Evolutionary conservation across 2,113 vertebrate species (phyloP).

Genomic region (Nansenia antarctica): DNA sequence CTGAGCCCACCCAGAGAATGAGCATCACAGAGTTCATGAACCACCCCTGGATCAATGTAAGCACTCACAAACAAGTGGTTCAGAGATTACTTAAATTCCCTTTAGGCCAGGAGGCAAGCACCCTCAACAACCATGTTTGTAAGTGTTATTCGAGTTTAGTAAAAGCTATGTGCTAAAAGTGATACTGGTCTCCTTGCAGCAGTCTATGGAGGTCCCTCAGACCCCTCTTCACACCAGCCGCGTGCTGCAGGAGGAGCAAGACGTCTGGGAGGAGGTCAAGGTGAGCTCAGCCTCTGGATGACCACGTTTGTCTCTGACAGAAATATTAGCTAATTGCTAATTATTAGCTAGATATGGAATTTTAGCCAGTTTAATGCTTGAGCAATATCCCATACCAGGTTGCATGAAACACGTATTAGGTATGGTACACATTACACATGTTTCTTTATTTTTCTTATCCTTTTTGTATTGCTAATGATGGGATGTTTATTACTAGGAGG

Average conservation of each 20-base stretch:
- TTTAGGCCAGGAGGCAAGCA: not conserved
- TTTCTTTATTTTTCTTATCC: not conserved
- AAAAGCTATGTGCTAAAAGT: not conserved
- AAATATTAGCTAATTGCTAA: no score
- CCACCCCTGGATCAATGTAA: constrained; percentile 88
- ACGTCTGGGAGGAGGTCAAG: constrained; percentile 89
- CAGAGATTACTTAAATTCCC: not conserved
- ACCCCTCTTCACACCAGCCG: constrained; percentile 87
- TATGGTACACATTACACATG: not conserved
- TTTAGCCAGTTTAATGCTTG: no score
- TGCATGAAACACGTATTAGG: not conserved
- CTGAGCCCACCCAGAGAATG: constrained; percentile 87
- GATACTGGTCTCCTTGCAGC: constrained; percentile 53
- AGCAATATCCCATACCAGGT: not conserved
- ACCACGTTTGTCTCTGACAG: no score
- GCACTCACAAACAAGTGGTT: no score
- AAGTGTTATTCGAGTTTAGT: no score
- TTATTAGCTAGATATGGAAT: no score
- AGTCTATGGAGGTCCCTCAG: constrained; percentile 84
- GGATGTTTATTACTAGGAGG: constrained; percentile 72
- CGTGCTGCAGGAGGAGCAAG: constrained; percentile 86
- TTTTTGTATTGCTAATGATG: not conserved
- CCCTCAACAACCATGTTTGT: no score
- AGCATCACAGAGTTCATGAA: constrained; percentile 88
- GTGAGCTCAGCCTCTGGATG: constrained; percentile 59